A percentile compares a stretch with the other conserved stretches of the same genome.
Evolutionary conservation across 2,797 vertebrate species (phyloP).

Genomic region (Spheniscus humboldti): DNA sequence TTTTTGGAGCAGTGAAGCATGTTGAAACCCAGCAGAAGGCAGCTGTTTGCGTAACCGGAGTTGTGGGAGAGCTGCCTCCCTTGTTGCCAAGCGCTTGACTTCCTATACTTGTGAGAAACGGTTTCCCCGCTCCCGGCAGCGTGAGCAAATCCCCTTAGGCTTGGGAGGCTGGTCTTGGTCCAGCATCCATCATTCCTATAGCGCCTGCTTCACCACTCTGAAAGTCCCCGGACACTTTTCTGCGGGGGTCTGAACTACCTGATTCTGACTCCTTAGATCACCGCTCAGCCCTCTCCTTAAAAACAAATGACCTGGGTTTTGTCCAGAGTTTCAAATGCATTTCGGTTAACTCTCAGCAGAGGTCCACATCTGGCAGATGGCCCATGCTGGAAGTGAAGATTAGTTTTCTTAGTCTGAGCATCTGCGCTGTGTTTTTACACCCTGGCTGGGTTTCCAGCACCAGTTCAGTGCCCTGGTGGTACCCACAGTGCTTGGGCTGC

Average conservation of each 20-base stretch:
- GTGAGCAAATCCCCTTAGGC: slow-evolving; percentile 1
- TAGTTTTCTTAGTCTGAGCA: background rate
- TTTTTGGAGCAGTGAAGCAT: slow-evolving; percentile 55
- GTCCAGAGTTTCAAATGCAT: background rate
- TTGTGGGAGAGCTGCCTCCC: slow-evolving; percentile 52
- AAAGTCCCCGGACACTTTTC: background rate
- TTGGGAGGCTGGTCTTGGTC: background rate
- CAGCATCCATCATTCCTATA: background rate
- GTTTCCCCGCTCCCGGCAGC: background rate
- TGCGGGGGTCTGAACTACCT: background rate
- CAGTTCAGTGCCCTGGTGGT: background rate
- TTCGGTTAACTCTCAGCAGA: background rate
- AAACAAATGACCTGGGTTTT: background rate
- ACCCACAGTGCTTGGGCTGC: background rate
- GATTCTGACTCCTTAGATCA: background rate
- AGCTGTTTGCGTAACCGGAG: slow-evolving; percentile 54
- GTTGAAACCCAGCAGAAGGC: slow-evolving; percentile 62
- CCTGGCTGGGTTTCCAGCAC: background rate
- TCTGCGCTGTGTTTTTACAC: background rate
- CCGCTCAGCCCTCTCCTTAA: background rate
- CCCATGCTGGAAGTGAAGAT: background rate
- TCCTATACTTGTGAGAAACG: slow-evolving; percentile 40
- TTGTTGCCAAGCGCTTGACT: slow-evolving; percentile 31
- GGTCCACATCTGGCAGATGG: background rate
- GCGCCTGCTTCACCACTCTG: background rate